Evolutionary conservation across 2,888 invertebrate genomes (phyloP).

Genomic region (Colletes collaris): DNA sequence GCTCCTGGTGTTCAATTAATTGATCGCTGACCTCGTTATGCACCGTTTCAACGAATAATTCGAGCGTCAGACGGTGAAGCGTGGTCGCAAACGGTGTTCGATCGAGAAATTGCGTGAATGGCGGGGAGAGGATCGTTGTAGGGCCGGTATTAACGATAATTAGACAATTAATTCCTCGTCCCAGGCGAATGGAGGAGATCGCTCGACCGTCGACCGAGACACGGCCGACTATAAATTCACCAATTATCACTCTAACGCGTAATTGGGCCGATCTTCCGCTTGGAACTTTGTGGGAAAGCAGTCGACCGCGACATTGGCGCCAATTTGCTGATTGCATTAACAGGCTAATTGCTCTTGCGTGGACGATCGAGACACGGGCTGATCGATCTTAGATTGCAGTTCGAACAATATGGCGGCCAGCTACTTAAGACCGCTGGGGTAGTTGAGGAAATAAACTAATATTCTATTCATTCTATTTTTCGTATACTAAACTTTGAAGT

Average conservation of each 20-base stretch:
- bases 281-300: slow-evolving; percentile 77
- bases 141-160: slow-evolving; percentile 72
- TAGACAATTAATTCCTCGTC: slow-evolving; percentile 77
- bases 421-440: too few relatives aligned
- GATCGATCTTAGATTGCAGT: slow-evolving; percentile 20
- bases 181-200: slow-evolving; percentile 73
- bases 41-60: slow-evolving; percentile 21
- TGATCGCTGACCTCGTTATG: slow-evolving; percentile 3
- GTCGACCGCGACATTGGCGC: slow-evolving; percentile 77
- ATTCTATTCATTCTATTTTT: too few relatives aligned
- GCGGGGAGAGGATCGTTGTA: slow-evolving; percentile 46
- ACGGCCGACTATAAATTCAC: slow-evolving; percentile 76
- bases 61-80: slow-evolving; percentile 31
- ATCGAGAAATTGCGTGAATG: slow-evolving; percentile 29
- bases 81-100: slow-evolving; percentile 33
- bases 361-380: slow-evolving; percentile 21
- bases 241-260: slow-evolving; percentile 80
- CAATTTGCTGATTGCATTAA: slow-evolving; percentile 78
- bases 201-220: slow-evolving; percentile 55
- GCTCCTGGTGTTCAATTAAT: not conserved
- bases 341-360: slow-evolving; percentile 62
- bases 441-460: too few relatives aligned
- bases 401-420: not conserved
- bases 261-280: slow-evolving; percentile 75
- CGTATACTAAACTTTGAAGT: too few relatives aligned